Evolutionary conservation across 2,797 vertebrate species (phyloP).

Genomic region (Podarcis lilfordi): DNA sequence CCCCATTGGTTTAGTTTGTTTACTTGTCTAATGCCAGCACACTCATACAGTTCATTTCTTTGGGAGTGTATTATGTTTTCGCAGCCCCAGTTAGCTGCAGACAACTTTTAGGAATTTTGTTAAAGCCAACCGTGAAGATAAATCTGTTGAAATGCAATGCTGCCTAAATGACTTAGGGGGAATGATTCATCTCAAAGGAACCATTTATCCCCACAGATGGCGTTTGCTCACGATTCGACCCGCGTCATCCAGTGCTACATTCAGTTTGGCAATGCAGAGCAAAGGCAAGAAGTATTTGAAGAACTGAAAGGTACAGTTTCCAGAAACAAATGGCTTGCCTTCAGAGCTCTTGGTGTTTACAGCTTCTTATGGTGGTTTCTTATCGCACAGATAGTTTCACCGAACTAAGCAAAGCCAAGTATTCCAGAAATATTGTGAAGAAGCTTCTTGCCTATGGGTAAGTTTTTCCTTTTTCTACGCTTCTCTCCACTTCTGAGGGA

Average conservation of each 20-base stretch:
- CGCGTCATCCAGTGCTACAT: conserved; percentile 95
- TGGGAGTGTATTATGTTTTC: neutral
- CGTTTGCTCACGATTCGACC: conserved; percentile 93
- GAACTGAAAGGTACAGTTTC: conserved; percentile 87
- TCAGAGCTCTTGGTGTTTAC: neutral
- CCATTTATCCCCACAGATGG: conserved; percentile 81
- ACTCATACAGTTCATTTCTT: neutral
- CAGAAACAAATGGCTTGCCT: neutral
- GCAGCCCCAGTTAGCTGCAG: neutral
- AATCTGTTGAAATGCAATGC: neutral
- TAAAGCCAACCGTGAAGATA: neutral
- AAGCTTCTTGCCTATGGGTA: conserved; percentile 98
- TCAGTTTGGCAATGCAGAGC: conserved; percentile 87
- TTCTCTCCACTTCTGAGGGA: neutral
- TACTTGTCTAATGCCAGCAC: neutral
- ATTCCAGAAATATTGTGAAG: conserved; percentile 93
- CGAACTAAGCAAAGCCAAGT: conserved; percentile 91
- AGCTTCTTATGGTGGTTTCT: conserved; percentile 23
- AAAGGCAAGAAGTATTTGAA: conserved; percentile 87
- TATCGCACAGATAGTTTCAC: conserved; percentile 82
- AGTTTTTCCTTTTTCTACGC: conserved; percentile 66
- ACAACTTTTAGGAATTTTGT: neutral
- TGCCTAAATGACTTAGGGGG: neutral
- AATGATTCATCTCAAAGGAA: neutral
- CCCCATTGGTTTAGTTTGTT: neutral